Percentiles rank a stretch among this genome's conserved stretches.
These are phyloP conservation scores for Azorinus chamasolen DNA, from an alignment of 2,888 invertebrate genomes.

Conservation along the genomic window DNA sequence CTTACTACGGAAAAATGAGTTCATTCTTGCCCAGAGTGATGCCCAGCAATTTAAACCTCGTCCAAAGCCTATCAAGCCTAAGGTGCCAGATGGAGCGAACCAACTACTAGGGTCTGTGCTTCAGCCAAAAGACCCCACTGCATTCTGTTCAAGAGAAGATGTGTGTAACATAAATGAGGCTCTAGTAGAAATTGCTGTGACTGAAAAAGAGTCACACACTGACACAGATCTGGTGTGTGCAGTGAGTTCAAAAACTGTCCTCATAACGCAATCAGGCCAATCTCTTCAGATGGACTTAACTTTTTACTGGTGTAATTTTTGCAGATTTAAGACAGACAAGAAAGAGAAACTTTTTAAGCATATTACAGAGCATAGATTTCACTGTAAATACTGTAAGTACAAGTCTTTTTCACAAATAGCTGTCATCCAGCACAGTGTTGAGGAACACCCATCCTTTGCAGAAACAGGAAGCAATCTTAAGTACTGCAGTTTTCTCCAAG, in stretches of 20 bases:
- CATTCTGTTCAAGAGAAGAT: slow-evolving; percentile 64
- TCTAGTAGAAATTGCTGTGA: slow-evolving; percentile 69
- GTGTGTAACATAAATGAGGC: slow-evolving; percentile 66
- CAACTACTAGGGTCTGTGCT: slow-evolving; percentile 41
- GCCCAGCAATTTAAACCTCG: slow-evolving; percentile 66
- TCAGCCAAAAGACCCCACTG: slow-evolving; percentile 70
- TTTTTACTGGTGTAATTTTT: slow-evolving; percentile 82
- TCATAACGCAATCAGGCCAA: slow-evolving; percentile 65
- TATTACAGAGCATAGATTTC: slow-evolving; percentile 78
- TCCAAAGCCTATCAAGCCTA: slow-evolving; percentile 44
- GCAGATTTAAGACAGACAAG: slow-evolving; percentile 71
- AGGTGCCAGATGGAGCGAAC: neutral
- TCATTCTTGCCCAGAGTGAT: slow-evolving; percentile 71
- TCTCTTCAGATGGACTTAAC: slow-evolving; percentile 71
- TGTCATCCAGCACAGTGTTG: slow-evolving; percentile 73
- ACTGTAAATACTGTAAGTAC: slow-evolving; percentile 77
- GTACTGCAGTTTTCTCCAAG: slow-evolving; percentile 76
- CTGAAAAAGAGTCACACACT: slow-evolving; percentile 60
- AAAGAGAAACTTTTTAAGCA: slow-evolving; percentile 73
- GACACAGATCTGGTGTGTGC: slow-evolving; percentile 77
- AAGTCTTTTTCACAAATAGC: slow-evolving; percentile 79
- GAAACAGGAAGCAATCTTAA: slow-evolving; percentile 67
- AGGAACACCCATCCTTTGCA: slow-evolving; percentile 69
- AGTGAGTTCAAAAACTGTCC: slow-evolving; percentile 69
- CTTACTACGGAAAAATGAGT: slow-evolving; percentile 72